Percentiles rank a stretch among this genome's conserved stretches.
phyloP scores from a whole-genome alignment of 2,888 invertebrate genomes.

The Agelastica alni region DNA sequence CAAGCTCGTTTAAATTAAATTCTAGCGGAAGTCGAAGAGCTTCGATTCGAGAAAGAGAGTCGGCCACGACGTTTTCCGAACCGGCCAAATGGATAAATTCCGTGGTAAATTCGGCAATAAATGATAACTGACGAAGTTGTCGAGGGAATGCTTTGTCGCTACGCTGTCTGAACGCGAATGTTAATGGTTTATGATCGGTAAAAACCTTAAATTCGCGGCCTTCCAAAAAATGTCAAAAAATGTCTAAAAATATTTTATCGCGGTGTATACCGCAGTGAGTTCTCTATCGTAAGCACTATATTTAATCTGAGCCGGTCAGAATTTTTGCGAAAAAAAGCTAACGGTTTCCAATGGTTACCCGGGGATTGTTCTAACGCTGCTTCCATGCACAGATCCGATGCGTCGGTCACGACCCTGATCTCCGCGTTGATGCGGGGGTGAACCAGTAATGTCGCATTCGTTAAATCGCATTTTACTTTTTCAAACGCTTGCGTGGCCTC shows the following conservation, averaged over 20 bases:
- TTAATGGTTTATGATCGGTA: neutral
- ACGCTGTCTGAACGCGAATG: neutral
- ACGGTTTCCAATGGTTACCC: neutral
- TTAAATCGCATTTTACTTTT: neutral
- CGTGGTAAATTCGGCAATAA: too few species aligned
- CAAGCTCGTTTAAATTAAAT: slow-evolving; percentile 18
- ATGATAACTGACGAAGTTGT: too few species aligned
- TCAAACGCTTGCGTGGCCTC: slow-evolving; percentile 10
- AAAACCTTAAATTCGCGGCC: neutral
- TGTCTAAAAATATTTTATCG: too few species aligned
- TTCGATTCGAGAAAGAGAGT: slow-evolving; percentile 18
- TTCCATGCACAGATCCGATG: neutral
- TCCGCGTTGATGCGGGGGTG: neutral
- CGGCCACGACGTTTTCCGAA: too few species aligned
- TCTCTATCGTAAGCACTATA: too few species aligned
- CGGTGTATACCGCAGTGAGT: too few species aligned
- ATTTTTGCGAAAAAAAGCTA: slow-evolving; percentile 1
- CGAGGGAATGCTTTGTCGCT: slow-evolving; percentile 17
- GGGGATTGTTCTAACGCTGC: neutral
- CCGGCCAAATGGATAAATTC: too few species aligned
- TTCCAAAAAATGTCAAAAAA: neutral
- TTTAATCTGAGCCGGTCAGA: neutral
- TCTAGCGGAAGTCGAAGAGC: slow-evolving; percentile 8
- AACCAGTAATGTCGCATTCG: neutral
- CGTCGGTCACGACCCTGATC: too few species aligned